phyloP scores from a whole-genome alignment of 2,888 invertebrate species.

The Oscheius sp. region DNA sequence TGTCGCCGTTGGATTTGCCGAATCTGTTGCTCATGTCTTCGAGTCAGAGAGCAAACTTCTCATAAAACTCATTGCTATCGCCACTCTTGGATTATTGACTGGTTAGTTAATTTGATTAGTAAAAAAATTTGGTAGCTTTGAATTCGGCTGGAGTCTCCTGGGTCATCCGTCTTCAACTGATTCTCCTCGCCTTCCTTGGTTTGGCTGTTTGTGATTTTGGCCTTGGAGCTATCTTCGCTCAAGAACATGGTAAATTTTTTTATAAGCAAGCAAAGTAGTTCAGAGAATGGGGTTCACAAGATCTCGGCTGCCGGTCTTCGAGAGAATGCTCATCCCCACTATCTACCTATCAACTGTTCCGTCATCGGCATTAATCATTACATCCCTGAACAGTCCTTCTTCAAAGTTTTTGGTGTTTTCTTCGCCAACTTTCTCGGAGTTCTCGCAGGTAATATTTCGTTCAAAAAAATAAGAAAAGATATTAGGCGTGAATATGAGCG shows the following conservation, averaged over 20 bases:
- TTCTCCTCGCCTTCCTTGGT: slow-evolving; percentile 84
- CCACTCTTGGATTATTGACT: slow-evolving; percentile 82
- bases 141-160: slow-evolving; percentile 96
- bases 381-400: slow-evolving; percentile 82
- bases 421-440: slow-evolving; percentile 97
- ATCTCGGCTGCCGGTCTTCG: slow-evolving; percentile 83
- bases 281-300: slow-evolving; percentile 80
- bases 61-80: slow-evolving; percentile 85
- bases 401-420: slow-evolving; percentile 94
- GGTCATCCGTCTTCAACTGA: slow-evolving; percentile 93
- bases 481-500: slow-evolving; percentile 91
- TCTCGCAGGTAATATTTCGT: slow-evolving; percentile 79
- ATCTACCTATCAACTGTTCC: slow-evolving; percentile 71
- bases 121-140: slow-evolving; percentile 76
- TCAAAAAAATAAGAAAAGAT: too few relatives aligned
- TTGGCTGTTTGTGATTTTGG: slow-evolving; percentile 90
- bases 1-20: slow-evolving; percentile 94
- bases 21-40: slow-evolving; percentile 88
- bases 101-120: slow-evolving; percentile 33
- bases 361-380: slow-evolving; percentile 39
- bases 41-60: slow-evolving; percentile 80
- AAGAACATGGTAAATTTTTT: slow-evolving; percentile 76
- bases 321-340: slow-evolving; percentile 77
- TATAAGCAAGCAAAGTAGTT: too few relatives aligned
- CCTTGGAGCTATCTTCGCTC: slow-evolving; percentile 87